Base-by-base conservation (phyloP, 1,140 invertebrate genomes). In the Nasonia giraulti region DNA sequence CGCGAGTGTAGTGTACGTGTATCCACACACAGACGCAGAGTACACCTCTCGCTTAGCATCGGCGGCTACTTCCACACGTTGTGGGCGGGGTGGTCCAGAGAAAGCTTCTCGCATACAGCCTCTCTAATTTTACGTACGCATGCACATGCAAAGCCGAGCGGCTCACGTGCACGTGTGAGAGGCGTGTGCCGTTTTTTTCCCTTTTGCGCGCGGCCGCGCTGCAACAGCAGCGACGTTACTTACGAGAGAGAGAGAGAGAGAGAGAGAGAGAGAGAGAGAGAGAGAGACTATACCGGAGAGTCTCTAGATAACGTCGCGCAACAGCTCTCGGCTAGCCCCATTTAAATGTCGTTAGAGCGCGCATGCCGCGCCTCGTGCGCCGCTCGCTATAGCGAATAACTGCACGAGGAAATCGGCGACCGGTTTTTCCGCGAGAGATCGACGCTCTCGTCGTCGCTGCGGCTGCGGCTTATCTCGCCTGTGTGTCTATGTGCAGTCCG, bases 81-180 rank as follows among this genome's bases (percentile, higher is more conserved):
- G 90, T 91, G 90, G 91, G 91, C 90, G 91, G 89, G 89, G 89
- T 91, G 90, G 88, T 89, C 89, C 90, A 90, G 91, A 91, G 91
- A 91, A 91, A 91, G 90, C 90, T 75, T 62, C 79, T 74, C 76
- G 75, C 76, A 40, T 62, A 86, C 77, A 71, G 77, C 81, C 81
- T 83, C 83, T 85, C 78, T 85, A 80, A 80, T 74, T 85, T 74
- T 81, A 80, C 77, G 37, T 55, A 80, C 66, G 62, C 50, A 62
- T 66, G 55, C 66, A 80, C 33, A 80, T 62, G 62, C 75, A 77
- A 20, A 66, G 62, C 69, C 71, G 50, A 27, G 27, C 73, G 40
- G 78, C 71, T 40, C 69, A 80, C 71, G 47, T 44, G 47, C 66
- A 23, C 55, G 62, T 80, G 83, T 80, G 83, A 83, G 83, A 88